Evolutionary conservation across 2,113 vertebrate genomes (phyloP), one percentile per base, ranked within the genome.

Genomic region (Tragulus kanchil): DNA sequence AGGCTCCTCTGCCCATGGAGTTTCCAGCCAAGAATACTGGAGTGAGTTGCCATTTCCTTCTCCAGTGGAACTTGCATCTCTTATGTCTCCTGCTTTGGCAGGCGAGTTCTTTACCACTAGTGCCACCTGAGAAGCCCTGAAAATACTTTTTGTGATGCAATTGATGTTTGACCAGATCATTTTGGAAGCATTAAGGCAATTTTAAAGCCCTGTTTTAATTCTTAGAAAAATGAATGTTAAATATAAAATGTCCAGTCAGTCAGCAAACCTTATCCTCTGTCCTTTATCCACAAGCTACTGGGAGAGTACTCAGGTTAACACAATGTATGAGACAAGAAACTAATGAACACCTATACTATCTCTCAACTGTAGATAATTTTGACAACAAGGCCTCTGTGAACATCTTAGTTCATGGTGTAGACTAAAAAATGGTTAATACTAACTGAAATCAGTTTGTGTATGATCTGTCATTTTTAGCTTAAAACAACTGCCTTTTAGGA

Each of bases 21-120:
- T 73, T 25, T 73, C 69, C 69, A 23, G 42, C 19, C 11, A 73
- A 14, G 11, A 23, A 14, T 13, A 45, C 42, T 7, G 69, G 11
- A 2, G 42, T 7, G 11, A 11, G 36, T 5, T 25, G 69, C 69
- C 11, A 3, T 2, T 25, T 25, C 42, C 69, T 25, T 0, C 42
- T 73, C 11, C n/a, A 42, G 0, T 45, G 3, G 21, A 45, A 7
- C 42, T 28, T 0, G 0, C 13, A 11, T 73, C 42, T 45, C 42
- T 13, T 25, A 42, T 14, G 42, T 73, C 42, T 73, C 42, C 42
- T 73, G 42, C 42, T 1, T 0, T 45, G 42, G 69, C 69, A 45
- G 42, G 5, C 3, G 69, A 6, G 13, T 12, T 10, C 36, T 45
- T 73, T 25, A 73, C 21, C 69, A 45, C 21, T 25, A 5, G 36